Base-by-base conservation (phyloP, 1,140 invertebrate genomes). In the Heliconius melpomene region DNA sequence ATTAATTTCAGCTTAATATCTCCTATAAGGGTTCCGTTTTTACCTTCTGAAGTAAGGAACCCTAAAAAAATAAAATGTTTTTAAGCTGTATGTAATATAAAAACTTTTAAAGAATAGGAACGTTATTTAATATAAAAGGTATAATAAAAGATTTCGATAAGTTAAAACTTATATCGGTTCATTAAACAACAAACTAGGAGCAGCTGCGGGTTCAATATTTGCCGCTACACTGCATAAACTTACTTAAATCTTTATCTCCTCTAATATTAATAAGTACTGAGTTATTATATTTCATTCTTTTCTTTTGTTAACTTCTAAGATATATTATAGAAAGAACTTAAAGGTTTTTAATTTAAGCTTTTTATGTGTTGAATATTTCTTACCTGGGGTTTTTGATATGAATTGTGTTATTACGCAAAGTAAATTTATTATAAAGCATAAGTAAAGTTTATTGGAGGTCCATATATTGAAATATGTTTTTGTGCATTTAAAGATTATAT, bases 191-290 rank as follows among this genome's bases (percentile, higher is more conserved):
- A 77, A 77, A 40, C 32, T 57, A 74, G 74, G 23, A 73, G 26
- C 79, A 80, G 79, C 79, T 80, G 79, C 23, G 23, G 74, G 46
- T 77, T 26, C 72, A 16, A 81, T 70, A 72, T 81, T 81, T 79
- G 78, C 78, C 76, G 79, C 70, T 75, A 79, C 75, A 50, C 46
- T 71, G 75, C 23, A 13, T 66, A 26, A 66, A 79, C 52, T 50
- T 26, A 57, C 54, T 57, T 23, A 57, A 57, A 16, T 26, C 60
- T 29, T 29, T 66, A 66, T 66, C 23, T 66, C 23, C 23, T 66
- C 23, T 66, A 16, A 3, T n/a, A 66, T 66, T 66, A 66, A 66
- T 16, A 66, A 66, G 11, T 29, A 29, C 26, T 66, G 60, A 66
- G 23, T 66, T 66, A 29, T 66, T 66, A 26, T 26, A 66, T 66